A percentile compares a stretch with the other conserved stretches of the same genome.
Evolutionary conservation across 2,113 vertebrate species (phyloP).

Genomic region (Sander vitreus): DNA sequence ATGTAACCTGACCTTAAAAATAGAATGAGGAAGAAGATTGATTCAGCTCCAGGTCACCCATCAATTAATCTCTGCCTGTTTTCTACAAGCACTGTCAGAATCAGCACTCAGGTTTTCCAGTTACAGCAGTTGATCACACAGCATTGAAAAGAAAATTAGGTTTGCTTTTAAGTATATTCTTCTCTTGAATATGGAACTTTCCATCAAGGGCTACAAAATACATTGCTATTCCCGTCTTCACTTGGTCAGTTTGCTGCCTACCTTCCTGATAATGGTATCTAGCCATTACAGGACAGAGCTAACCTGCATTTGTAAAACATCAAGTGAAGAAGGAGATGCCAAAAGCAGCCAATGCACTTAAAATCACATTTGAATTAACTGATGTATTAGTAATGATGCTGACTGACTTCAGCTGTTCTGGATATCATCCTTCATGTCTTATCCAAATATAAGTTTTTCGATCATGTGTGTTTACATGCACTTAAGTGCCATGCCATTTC

Average conservation of each 20-base stretch:
- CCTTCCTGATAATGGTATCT: not conserved
- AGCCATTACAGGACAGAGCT: not conserved
- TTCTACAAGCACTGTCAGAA: not conserved
- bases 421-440: not conserved
- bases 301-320: not conserved
- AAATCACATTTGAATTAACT: constrained; percentile 2
- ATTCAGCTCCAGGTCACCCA: not conserved
- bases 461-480: not conserved
- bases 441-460: not conserved
- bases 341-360: not conserved
- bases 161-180: not conserved
- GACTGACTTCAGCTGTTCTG: not conserved
- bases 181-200: not conserved
- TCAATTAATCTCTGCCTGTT: constrained; percentile 13
- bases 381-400: not conserved
- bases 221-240: not conserved
- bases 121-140: not conserved
- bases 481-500: not conserved
- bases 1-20: constrained; percentile 4
- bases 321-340: not conserved
- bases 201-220: not conserved
- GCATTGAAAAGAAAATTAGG: not conserved
- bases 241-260: not conserved
- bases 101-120: constrained; percentile 5
- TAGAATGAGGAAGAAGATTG: not conserved